Percentiles rank a stretch among this genome's conserved stretches.
phyloP scores from a whole-genome alignment of 1,140 invertebrate genomes.

The Dinoponera quadriceps region DNA sequence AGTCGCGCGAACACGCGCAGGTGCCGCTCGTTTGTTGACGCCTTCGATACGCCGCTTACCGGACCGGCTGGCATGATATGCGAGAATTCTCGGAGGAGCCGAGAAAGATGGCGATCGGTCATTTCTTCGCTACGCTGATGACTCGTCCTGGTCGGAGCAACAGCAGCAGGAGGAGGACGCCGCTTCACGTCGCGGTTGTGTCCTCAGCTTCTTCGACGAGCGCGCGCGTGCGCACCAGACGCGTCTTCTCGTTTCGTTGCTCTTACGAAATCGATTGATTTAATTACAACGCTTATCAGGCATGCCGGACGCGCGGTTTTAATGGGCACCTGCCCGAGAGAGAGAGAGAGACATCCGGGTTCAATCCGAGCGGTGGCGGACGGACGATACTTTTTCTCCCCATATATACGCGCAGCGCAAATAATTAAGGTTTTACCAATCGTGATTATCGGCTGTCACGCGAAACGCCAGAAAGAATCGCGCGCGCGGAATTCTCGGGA shows the following conservation, averaged over 20 bases:
- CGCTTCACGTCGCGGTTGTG: background rate
- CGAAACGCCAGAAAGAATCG: conserved; percentile 32
- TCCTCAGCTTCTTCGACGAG: background rate
- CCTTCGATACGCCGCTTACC: conserved; percentile 40
- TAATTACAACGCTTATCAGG: conserved; percentile 61
- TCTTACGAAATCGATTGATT: conserved; percentile 57
- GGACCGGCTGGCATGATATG: conserved; percentile 53
- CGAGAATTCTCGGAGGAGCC: conserved; percentile 46
- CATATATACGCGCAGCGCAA: conserved; percentile 41
- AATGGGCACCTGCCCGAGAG: conserved; percentile 54
- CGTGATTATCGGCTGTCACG: conserved; percentile 62
- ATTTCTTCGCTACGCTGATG: conserved; percentile 12
- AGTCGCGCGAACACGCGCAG: conserved; percentile 17
- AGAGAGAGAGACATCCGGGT: conserved; percentile 56
- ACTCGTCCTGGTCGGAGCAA: conserved; percentile 32
- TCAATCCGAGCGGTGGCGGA: conserved; percentile 33
- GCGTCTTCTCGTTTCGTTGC: conserved; percentile 53
- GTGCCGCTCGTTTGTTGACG: conserved; percentile 10
- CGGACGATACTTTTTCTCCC: conserved; percentile 35
- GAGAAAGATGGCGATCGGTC: conserved; percentile 45
- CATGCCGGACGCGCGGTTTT: conserved; percentile 37
- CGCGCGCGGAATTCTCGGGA: conserved; percentile 21
- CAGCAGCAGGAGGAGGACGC: background rate
- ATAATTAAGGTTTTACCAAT: conserved; percentile 58
- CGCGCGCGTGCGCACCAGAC: background rate